phyloP scores from a whole-genome alignment of 2,888 invertebrate genomes.

The Amaurobius ferox region DNA sequence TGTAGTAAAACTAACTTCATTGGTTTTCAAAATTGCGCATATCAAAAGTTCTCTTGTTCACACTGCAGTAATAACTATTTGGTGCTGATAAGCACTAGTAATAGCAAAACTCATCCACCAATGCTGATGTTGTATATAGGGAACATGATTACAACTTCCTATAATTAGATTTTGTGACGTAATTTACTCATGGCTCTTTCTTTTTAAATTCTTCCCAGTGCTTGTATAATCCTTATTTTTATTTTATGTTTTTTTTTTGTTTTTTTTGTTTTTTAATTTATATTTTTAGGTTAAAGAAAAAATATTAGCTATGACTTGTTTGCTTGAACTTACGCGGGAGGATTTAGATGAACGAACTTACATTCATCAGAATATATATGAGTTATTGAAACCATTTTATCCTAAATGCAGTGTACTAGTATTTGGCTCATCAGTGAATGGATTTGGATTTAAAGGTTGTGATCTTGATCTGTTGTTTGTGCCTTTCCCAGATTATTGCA shows the following conservation, averaged over 20 bases:
- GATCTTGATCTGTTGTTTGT: constrained; percentile 19
- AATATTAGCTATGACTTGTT: neutral
- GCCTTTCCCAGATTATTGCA: constrained; percentile 9
- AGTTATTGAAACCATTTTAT: neutral
- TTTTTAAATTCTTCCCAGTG: too few relatives aligned
- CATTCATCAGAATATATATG: neutral
- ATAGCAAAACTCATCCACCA: too few relatives aligned
- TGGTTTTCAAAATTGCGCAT: too few relatives aligned
- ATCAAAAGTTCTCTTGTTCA: too few relatives aligned
- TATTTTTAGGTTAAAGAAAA: neutral
- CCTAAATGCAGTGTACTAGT: neutral
- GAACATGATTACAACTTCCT: too few relatives aligned
- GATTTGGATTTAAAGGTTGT: constrained; percentile 22
- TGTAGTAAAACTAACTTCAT: too few relatives aligned
- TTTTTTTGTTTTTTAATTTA: neutral
- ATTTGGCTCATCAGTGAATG: constrained; percentile 12
- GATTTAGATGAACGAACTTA: neutral
- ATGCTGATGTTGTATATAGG: too few relatives aligned
- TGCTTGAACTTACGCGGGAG: neutral
- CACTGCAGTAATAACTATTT: too few relatives aligned
- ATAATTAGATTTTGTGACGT: too few relatives aligned
- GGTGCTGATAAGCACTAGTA: too few relatives aligned
- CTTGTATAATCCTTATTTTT: neutral
- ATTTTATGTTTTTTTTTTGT: neutral
- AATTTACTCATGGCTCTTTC: too few relatives aligned